Evolutionary conservation across 1,140 invertebrate genomes (phyloP).

Genomic region (Drosophila jambulina): DNA sequence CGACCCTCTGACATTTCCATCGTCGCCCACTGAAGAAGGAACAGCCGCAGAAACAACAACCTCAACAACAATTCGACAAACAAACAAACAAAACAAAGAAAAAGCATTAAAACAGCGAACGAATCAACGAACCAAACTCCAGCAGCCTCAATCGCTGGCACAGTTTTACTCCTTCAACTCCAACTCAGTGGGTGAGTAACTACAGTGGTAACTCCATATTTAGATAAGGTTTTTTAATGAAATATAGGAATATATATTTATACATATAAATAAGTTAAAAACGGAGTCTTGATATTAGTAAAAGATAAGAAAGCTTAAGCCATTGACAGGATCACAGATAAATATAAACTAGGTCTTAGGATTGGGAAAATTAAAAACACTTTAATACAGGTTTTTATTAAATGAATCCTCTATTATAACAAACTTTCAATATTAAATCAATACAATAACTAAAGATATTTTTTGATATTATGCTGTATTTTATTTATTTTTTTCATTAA

Average conservation of each 20-base stretch:
- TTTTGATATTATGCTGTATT: too few species aligned
- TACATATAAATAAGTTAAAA: background rate
- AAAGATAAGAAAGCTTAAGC: background rate
- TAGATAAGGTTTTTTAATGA: slow-evolving; percentile 15
- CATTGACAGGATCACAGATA: background rate
- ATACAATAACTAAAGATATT: too few species aligned
- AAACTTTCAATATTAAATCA: too few species aligned
- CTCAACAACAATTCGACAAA: slow-evolving; percentile 33
- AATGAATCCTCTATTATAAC: too few species aligned
- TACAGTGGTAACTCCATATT: slow-evolving; percentile 10
- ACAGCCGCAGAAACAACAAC: slow-evolving; percentile 39
- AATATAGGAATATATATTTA: background rate
- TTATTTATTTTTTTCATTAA: too few species aligned
- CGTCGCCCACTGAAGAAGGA: slow-evolving; percentile 57
- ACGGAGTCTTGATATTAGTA: background rate
- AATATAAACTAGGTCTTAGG: background rate
- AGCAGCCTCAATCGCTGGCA: slow-evolving; percentile 60
- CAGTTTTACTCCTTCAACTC: slow-evolving; percentile 62
- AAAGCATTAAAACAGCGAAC: slow-evolving; percentile 35
- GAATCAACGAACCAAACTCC: slow-evolving; percentile 46
- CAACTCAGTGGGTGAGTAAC: slow-evolving; percentile 74
- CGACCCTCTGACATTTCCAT: slow-evolving; percentile 79
- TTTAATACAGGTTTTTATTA: too few species aligned
- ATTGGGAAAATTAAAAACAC: background rate
- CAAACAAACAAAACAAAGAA: slow-evolving; percentile 35